phyloP scores from a whole-genome alignment of 2,888 invertebrate genomes.

The Agelastica alni region DNA sequence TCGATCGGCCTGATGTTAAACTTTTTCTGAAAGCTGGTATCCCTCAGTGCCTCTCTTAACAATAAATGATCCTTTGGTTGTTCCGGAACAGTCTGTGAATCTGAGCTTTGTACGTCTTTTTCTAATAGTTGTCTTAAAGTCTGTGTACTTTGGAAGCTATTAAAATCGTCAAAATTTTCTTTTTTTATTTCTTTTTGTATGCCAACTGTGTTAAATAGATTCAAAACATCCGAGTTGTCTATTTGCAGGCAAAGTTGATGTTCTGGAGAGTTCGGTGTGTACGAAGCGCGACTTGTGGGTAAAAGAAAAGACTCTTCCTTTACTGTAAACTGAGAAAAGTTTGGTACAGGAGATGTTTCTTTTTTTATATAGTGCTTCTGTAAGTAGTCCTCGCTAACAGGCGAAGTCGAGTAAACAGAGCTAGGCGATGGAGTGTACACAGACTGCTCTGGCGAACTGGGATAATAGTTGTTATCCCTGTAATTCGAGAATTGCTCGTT shows the following conservation, averaged over 20 bases:
- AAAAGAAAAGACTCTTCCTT: constrained; percentile 52
- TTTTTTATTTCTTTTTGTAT: constrained; percentile 57
- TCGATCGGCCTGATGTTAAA: constrained; percentile 82
- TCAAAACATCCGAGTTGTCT: constrained; percentile 45
- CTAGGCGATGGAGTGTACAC: constrained; percentile 58
- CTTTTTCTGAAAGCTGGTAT: constrained; percentile 83
- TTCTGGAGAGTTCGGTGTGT: constrained; percentile 45
- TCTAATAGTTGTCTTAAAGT: constrained; percentile 45
- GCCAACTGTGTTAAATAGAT: constrained; percentile 45
- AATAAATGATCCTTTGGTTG: constrained; percentile 72
- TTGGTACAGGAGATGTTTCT: constrained; percentile 59
- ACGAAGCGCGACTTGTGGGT: constrained; percentile 51
- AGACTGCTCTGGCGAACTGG: constrained; percentile 59
- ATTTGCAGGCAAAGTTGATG: constrained; percentile 36
- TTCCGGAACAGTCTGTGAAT: constrained; percentile 40
- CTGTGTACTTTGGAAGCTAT: constrained; percentile 58
- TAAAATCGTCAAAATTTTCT: constrained; percentile 67
- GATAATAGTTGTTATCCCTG: constrained; percentile 56
- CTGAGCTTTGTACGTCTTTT: constrained; percentile 41
- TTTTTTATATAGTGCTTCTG: constrained; percentile 56
- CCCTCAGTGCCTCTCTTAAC: constrained; percentile 78
- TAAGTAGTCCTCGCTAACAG: constrained; percentile 57
- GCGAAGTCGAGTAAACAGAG: constrained; percentile 63
- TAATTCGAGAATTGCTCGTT: constrained; percentile 60
- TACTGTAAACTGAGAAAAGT: constrained; percentile 58